These are phyloP conservation scores for Cromileptes altivelis DNA, from an alignment of 2,113 vertebrate genomes.

Conservation along the genomic window DNA sequence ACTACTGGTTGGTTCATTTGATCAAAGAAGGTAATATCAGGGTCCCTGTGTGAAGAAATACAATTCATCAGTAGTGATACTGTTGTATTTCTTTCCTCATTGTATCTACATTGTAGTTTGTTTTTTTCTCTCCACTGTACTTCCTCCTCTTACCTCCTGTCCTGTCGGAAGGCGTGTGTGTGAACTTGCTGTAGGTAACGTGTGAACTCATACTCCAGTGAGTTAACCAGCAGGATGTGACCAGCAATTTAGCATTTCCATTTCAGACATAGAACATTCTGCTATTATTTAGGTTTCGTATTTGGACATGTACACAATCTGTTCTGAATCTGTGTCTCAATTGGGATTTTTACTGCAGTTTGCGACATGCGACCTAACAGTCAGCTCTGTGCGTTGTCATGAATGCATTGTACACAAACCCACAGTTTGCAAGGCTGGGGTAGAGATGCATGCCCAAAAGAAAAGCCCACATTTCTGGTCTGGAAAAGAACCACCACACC, in stretches of 20 bases:
- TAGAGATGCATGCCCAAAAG: too few relatives aligned
- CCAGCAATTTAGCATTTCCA: background rate
- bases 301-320: too few relatives aligned
- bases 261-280: too few relatives aligned
- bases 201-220: slow-evolving; percentile 85
- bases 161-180: slow-evolving; percentile 81
- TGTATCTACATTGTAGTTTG: background rate
- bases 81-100: background rate
- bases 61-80: background rate
- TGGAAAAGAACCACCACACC: too few relatives aligned
- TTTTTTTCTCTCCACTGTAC: background rate
- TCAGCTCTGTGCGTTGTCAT: too few relatives aligned
- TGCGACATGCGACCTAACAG: too few relatives aligned
- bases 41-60: slow-evolving; percentile 77
- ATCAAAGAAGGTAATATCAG: slow-evolving; percentile 86
- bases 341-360: too few relatives aligned
- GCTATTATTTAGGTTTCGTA: too few relatives aligned
- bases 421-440: too few relatives aligned
- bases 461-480: too few relatives aligned
- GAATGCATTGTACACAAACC: too few relatives aligned
- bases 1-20: slow-evolving; percentile 85
- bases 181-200: slow-evolving; percentile 83
- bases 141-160: slow-evolving; percentile 72
- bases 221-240: slow-evolving; percentile 79
- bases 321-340: too few relatives aligned